phyloP scores from a whole-genome alignment of 2,888 invertebrate genomes.

The Ormyrus thymus region DNA sequence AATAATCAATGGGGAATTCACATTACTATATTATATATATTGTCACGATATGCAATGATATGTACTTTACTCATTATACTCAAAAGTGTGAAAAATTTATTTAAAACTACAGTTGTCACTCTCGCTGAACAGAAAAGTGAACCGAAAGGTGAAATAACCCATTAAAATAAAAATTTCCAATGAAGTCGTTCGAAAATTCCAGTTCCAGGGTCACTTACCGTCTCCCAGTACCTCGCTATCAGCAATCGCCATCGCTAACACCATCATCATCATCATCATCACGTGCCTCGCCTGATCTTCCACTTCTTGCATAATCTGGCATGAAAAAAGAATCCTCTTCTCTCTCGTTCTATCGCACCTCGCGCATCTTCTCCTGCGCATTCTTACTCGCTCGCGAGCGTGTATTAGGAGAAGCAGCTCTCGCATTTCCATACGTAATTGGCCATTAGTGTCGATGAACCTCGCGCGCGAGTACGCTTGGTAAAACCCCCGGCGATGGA shows the following conservation, averaged over 20 bases:
- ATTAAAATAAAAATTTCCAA: neutral
- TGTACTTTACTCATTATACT: too few species aligned
- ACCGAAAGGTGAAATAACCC: too few species aligned
- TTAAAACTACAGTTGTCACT: too few species aligned
- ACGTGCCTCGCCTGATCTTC: constrained; percentile 17
- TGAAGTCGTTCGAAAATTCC: constrained; percentile 2
- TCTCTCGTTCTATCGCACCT: neutral
- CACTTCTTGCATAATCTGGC: constrained; percentile 31
- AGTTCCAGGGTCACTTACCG: constrained; percentile 19
- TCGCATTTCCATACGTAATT: constrained; percentile 27
- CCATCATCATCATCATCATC: constrained; percentile 18
- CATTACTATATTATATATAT: too few species aligned
- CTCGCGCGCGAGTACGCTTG: neutral
- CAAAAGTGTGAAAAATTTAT: too few species aligned
- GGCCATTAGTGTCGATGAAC: constrained; percentile 29
- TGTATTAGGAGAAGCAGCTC: neutral
- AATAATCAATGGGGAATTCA: too few species aligned
- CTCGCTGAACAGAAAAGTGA: too few species aligned
- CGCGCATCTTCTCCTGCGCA: neutral
- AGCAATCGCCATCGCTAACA: constrained; percentile 7
- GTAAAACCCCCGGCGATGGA: neutral
- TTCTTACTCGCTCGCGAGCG: neutral
- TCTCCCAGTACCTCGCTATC: neutral
- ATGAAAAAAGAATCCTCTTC: neutral
- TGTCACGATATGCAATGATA: too few species aligned